Conservation (phyloP, 2,797 vertebrate species). For the Merluccius polli region DNA sequence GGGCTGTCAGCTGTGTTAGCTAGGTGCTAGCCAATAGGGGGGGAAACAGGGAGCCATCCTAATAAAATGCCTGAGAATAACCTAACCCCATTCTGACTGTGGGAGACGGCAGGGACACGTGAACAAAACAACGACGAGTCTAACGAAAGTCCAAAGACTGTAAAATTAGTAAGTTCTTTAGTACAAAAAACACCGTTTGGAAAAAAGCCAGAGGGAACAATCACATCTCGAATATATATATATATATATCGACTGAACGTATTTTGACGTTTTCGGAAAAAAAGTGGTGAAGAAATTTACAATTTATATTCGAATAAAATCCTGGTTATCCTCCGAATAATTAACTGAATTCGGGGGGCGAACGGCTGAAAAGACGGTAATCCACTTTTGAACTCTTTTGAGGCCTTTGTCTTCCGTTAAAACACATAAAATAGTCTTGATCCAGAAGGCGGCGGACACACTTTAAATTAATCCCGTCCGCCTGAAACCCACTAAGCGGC, state of each 20-base stretch:
- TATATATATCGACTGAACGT: not conserved
- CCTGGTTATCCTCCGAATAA: not conserved
- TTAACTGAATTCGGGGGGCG: not conserved
- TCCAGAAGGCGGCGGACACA: slow-evolving; percentile 1
- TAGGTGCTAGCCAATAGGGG: slow-evolving; percentile 21
- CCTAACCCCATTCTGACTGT: slow-evolving; percentile 16
- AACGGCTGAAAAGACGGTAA: slow-evolving; percentile 15
- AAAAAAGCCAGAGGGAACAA: slow-evolving; percentile 2
- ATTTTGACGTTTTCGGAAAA: not conserved
- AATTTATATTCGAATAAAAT: not conserved
- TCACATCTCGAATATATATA: not conserved
- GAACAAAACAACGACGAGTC: slow-evolving; percentile 49
- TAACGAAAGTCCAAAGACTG: slow-evolving; percentile 49
- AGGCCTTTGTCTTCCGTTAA: slow-evolving; percentile 17
- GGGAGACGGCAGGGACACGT: slow-evolving; percentile 42
- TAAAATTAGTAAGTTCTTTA: slow-evolving; percentile 15
- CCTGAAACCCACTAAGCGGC: slow-evolving; percentile 12
- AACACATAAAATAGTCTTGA: slow-evolving; percentile 8
- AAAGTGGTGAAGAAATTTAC: not conserved
- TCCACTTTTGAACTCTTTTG: slow-evolving; percentile 25
- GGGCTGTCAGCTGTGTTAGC: slow-evolving; percentile 34
- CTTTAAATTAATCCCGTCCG: slow-evolving; percentile 27
- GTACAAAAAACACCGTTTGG: not conserved
- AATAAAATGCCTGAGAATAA: slow-evolving; percentile 40
- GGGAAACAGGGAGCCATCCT: slow-evolving; percentile 26